Percentiles rank a stretch among this genome's conserved stretches.
phyloP scores from a whole-genome alignment of 2,888 invertebrate genomes.

The Netelia fuscicornis region DNA sequence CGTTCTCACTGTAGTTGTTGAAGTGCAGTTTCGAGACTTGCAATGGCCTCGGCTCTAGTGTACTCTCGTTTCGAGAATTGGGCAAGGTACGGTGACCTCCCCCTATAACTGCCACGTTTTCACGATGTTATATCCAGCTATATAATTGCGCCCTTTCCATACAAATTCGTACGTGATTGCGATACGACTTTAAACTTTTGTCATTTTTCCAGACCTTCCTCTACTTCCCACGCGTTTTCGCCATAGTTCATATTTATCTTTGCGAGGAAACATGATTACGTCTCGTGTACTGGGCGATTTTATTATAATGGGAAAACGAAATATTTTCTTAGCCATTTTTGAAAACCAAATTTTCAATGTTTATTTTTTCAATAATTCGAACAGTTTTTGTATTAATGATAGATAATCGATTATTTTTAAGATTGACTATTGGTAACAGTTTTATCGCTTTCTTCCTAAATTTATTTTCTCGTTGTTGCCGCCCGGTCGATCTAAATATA shows the following conservation, averaged over 20 bases:
- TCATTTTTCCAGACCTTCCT: constrained; percentile 11
- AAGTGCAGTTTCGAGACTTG: constrained; percentile 56
- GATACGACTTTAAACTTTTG: constrained; percentile 48
- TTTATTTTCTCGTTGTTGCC: constrained; percentile 70
- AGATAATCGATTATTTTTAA: neutral
- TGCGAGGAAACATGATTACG: neutral
- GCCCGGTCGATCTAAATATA: constrained; percentile 77
- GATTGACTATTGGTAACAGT: neutral
- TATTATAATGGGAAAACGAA: neutral
- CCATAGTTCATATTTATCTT: constrained; percentile 12
- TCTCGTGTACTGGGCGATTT: neutral
- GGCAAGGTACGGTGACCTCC: constrained; percentile 8
- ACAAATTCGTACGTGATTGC: constrained; percentile 53
- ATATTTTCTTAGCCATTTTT: neutral
- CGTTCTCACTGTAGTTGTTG: constrained; percentile 42
- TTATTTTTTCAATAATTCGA: neutral
- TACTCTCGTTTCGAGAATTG: constrained; percentile 48
- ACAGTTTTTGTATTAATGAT: neutral
- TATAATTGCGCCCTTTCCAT: constrained; percentile 9
- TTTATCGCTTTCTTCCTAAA: constrained; percentile 58
- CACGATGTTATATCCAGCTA: constrained; percentile 25
- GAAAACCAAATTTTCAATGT: neutral
- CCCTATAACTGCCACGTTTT: constrained; percentile 35
- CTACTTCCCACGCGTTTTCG: neutral
- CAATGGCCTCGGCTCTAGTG: constrained; percentile 16